A percentile compares a stretch with the other conserved stretches of the same genome.
Evolutionary conservation across 2,888 invertebrate species (phyloP).

Genomic region (Diplazon laetatorius): DNA sequence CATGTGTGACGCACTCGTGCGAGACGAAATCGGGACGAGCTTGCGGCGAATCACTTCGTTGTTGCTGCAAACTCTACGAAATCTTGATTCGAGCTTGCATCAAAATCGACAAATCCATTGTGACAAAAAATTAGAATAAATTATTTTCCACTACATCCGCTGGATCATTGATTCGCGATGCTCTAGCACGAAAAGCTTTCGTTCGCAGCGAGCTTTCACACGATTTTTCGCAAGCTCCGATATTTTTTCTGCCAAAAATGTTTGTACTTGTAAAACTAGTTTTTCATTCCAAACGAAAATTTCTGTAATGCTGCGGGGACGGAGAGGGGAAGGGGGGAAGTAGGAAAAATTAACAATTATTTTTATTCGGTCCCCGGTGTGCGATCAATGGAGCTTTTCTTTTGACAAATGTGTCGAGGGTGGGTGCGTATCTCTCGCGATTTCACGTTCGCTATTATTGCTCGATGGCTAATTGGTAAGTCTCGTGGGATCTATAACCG

Average conservation of each 20-base stretch:
- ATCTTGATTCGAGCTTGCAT: too few species aligned
- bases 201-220: slow-evolving; percentile 24
- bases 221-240: too few species aligned
- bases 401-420: not conserved
- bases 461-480: slow-evolving; percentile 62
- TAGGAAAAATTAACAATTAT: not conserved
- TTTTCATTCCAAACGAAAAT: too few species aligned
- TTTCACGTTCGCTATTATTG: not conserved
- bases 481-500: slow-evolving; percentile 73
- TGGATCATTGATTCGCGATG: not conserved
- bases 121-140: slow-evolving; percentile 10
- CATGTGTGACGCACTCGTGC: slow-evolving; percentile 18
- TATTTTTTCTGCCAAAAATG: too few species aligned
- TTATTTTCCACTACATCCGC: slow-evolving; percentile 3
- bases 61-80: slow-evolving; percentile 12
- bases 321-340: not conserved
- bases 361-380: not conserved
- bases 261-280: too few species aligned
- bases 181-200: slow-evolving; percentile 31
- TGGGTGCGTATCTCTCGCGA: not conserved
- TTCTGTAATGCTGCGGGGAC: too few species aligned
- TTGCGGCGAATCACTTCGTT: slow-evolving; percentile 25
- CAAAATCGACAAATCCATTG: slow-evolving; percentile 1
- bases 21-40: slow-evolving; percentile 9
- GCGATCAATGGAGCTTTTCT: not conserved